Base-by-base conservation (phyloP, 2,888 invertebrate genomes). In the Cactoblastis cactorum region DNA sequence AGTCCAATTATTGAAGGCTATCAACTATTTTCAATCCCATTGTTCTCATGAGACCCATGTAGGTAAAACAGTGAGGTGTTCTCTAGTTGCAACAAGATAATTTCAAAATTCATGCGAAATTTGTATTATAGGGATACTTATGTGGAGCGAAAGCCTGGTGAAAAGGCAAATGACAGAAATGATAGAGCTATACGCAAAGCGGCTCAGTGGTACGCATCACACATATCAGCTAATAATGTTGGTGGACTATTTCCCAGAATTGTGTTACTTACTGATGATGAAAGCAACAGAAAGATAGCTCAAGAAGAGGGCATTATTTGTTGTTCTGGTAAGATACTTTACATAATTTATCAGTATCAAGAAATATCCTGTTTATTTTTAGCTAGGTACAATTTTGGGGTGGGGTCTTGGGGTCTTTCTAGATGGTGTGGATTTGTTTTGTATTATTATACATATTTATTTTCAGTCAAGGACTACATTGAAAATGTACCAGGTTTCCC, bases 121-220 rank as follows among this genome's bases (percentile, higher is more conserved):
- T 38, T 50, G 22, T 48, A 38, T 65, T 83, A 22, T 67, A 97
- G 97, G 69, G 96, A 97, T 55, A 98, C 98, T 0, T 98, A 96
- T 75, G 88, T 96, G 0, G 95, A 95, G 71, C 91, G 97, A 48
- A 84, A 93, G 50, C 94, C 95, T 5, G 94, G 94, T 6, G 98
- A 98, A 82, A 92, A 94, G 15, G 87, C 92, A 39, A 98, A 98
- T 83, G 97, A 98, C 75, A 92, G 97, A 55, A 98, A 98, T 88
- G 97, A 98, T 74, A 89, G 97, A 63, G 96, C 97, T 6, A 97
- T 98, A 58, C 91, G 97, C 41, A 87, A 91, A 59, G 95, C 97
- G 0, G 91, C 94, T 0, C 83, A 90, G 14, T 98, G 98, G 97
- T 98, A 97, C 67, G 92, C 94, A 52, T 72, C 90, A 0, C 98